phyloP scores from a whole-genome alignment of 2,113 vertebrate genomes.

The Lampris incognitus region DNA sequence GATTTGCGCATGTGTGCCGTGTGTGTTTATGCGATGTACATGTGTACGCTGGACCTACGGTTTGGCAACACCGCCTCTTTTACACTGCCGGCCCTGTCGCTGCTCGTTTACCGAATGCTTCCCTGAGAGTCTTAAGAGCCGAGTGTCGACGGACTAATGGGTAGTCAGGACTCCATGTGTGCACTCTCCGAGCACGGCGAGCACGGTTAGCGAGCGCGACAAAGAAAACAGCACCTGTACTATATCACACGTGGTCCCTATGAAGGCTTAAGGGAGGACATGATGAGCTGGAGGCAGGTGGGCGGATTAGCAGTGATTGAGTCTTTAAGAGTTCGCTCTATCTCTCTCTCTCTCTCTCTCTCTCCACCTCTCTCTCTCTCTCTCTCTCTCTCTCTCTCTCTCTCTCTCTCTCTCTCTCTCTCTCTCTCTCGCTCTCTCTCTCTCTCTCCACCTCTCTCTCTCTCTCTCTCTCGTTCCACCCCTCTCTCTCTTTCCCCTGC shows the following conservation, averaged over 20 bases:
- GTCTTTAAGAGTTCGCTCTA: constrained; percentile 44
- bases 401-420: constrained; percentile 5
- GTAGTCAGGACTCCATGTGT: background rate
- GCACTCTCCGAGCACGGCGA: constrained; percentile 1
- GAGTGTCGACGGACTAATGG: constrained; percentile 3
- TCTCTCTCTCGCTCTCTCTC: background rate
- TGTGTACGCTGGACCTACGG: too few relatives aligned
- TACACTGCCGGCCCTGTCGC: too few relatives aligned
- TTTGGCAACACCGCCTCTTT: too few relatives aligned
- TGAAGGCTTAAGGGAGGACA: constrained; percentile 39
- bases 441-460: constrained; percentile 9
- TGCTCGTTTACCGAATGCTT: too few relatives aligned
- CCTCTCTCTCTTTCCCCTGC: constrained; percentile 11
- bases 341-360: background rate
- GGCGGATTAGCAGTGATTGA: constrained; percentile 51
- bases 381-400: constrained; percentile 25
- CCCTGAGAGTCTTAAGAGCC: constrained; percentile 1
- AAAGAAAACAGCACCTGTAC: constrained; percentile 18
- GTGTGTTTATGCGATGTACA: too few relatives aligned
- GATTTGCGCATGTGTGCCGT: too few relatives aligned
- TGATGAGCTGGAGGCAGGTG: constrained; percentile 19
- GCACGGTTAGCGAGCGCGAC: background rate
- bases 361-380: constrained; percentile 4
- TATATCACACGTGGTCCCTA: constrained; percentile 10
- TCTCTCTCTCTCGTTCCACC: background rate